These are phyloP conservation scores for Neotoxoptera formosana DNA, from an alignment of 1,140 invertebrate species.

Conservation along the genomic window DNA sequence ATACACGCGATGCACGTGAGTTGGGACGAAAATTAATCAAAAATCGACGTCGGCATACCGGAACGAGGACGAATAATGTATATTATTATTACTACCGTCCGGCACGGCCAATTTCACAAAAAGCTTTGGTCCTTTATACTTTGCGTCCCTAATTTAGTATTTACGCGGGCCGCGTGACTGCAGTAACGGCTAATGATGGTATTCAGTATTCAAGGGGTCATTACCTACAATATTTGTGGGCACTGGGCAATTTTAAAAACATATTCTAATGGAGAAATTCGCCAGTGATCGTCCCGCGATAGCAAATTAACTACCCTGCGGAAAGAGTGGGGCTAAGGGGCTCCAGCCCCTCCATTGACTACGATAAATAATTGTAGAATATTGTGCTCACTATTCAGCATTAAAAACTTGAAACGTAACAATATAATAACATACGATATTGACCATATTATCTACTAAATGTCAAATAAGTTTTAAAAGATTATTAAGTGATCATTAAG, in stretches of 20 bases:
- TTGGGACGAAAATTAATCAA: conserved; percentile 11
- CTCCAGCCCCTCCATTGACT: background rate
- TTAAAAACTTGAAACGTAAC: background rate
- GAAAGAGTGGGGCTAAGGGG: too few relatives aligned
- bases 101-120: background rate
- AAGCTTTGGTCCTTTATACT: background rate
- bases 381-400: background rate
- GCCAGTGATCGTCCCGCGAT: too few relatives aligned
- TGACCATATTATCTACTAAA: background rate
- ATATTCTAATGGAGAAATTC: background rate
- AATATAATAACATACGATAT: background rate
- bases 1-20: background rate
- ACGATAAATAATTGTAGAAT: background rate
- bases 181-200: background rate
- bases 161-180: background rate
- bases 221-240: background rate
- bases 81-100: background rate
- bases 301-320: too few relatives aligned
- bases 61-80: background rate
- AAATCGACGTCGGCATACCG: background rate
- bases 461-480: too few relatives aligned
- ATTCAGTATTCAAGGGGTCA: background rate
- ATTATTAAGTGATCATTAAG: too few relatives aligned
- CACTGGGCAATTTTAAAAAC: background rate
- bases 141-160: background rate